Conservation (phyloP, 2,888 invertebrate species). For the Idaea aversata region DNA sequence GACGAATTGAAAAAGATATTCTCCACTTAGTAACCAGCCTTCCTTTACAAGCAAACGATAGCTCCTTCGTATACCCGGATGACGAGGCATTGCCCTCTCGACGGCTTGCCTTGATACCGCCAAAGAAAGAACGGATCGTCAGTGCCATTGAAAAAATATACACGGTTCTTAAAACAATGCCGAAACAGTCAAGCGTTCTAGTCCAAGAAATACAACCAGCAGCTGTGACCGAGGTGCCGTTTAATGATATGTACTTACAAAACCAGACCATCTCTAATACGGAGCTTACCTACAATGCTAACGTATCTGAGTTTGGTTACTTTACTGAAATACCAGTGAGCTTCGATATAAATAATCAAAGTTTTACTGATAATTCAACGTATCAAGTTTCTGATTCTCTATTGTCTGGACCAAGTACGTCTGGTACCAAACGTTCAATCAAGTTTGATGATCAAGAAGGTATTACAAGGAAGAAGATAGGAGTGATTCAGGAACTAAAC, state of each 20-base stretch:
- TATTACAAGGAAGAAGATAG: constrained; percentile 35
- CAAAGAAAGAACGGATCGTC: constrained; percentile 55
- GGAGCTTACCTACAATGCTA: neutral
- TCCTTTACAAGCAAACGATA: constrained; percentile 37
- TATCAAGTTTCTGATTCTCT: neutral
- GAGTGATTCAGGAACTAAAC: neutral
- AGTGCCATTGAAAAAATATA: constrained; percentile 62
- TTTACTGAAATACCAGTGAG: neutral
- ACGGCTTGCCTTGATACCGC: constrained; percentile 55
- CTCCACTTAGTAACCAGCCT: constrained; percentile 77
- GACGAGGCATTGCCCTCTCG: constrained; percentile 14
- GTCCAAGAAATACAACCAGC: neutral
- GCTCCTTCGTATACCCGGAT: no score
- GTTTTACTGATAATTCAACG: neutral
- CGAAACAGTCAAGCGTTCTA: constrained; percentile 15
- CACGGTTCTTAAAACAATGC: constrained; percentile 44
- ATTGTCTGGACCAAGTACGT: constrained; percentile 16
- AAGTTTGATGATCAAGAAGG: constrained; percentile 27
- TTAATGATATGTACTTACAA: neutral
- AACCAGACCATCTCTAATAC: neutral
- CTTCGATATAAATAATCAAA: neutral
- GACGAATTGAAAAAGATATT: constrained; percentile 84
- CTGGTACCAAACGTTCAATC: constrained; percentile 37
- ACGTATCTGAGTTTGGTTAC: neutral
- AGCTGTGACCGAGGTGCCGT: neutral